phyloP scores from a whole-genome alignment of 1,140 invertebrate genomes.

The Microplitis mediator region DNA sequence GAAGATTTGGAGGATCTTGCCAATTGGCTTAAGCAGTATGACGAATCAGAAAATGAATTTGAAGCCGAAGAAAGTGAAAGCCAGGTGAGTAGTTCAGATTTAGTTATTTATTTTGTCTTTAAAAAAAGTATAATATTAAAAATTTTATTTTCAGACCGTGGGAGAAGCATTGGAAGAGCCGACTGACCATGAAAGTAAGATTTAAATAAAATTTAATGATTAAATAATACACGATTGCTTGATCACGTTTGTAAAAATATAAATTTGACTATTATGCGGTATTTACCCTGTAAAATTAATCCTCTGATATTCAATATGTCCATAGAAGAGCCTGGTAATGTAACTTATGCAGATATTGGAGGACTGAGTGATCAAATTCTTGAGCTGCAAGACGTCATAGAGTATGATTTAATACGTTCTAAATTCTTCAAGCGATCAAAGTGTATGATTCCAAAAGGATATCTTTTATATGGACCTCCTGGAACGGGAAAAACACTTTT shows the following conservation, averaged over 20 bases:
- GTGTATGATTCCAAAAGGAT: conserved; percentile 98
- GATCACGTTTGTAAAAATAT: too few relatives aligned
- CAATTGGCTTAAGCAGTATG: conserved; percentile 98
- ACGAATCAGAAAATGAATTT: conserved; percentile 99
- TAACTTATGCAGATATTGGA: conserved; percentile 95
- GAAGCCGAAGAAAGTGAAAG: conserved; percentile 99
- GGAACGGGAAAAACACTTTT: conserved; percentile 98
- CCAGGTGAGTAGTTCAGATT: conserved; percentile 68
- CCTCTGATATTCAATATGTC: conserved; percentile 99
- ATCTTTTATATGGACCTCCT: conserved; percentile 94
- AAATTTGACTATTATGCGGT: conserved; percentile 99
- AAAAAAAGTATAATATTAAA: conserved; percentile 13
- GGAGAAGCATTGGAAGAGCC: conserved; percentile 99
- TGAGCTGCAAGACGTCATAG: conserved; percentile 97
- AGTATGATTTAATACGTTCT: conserved; percentile 95
- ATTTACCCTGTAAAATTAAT: conserved; percentile 97
- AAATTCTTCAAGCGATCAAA: conserved; percentile 97
- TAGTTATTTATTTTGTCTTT: conserved; percentile 10
- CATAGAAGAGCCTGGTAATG: conserved; percentile 97
- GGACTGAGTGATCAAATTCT: conserved; percentile 97
- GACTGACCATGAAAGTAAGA: conserved; percentile 98
- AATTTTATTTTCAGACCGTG: conserved; percentile 78
- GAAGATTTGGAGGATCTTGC: conserved; percentile 96
- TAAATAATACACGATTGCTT: conserved; percentile 25
- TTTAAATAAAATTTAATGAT: conserved; percentile 15